These are phyloP conservation scores for Nothoprocta perdicaria DNA, from an alignment of 2,113 vertebrate genomes.

Conservation along the genomic window DNA sequence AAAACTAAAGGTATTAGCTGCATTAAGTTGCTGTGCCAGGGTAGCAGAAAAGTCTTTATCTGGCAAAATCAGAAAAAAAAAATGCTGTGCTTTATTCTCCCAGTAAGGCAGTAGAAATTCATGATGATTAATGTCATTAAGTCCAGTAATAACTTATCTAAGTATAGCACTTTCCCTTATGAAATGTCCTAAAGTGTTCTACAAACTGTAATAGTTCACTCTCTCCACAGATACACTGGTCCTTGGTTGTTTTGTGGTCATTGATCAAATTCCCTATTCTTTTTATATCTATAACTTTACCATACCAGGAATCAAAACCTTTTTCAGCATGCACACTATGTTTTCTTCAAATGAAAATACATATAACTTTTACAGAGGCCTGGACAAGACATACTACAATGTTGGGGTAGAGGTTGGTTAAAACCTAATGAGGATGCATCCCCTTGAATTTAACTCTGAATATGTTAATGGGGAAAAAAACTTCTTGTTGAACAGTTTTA, in stretches of 20 bases:
- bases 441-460: neutral
- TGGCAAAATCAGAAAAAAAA: neutral
- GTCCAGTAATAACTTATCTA: neutral
- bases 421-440: neutral
- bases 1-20: neutral
- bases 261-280: fast-evolving
- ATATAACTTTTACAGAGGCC: neutral
- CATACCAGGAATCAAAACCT: neutral
- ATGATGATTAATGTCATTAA: neutral
- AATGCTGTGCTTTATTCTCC: neutral
- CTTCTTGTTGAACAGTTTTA: neutral
- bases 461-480: neutral
- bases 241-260: neutral
- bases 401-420: neutral
- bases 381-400: neutral
- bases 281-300: neutral
- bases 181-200: neutral
- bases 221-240: neutral
- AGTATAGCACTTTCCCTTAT: neutral
- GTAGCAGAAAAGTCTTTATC: neutral
- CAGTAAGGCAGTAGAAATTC: neutral
- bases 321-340: fast-evolving
- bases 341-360: neutral
- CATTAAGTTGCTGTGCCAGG: neutral
- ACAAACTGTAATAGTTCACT: neutral